Percentiles rank a stretch among this genome's conserved stretches.
phyloP scores from a whole-genome alignment of 1,140 invertebrate genomes.

The Bombus turneri region DNA sequence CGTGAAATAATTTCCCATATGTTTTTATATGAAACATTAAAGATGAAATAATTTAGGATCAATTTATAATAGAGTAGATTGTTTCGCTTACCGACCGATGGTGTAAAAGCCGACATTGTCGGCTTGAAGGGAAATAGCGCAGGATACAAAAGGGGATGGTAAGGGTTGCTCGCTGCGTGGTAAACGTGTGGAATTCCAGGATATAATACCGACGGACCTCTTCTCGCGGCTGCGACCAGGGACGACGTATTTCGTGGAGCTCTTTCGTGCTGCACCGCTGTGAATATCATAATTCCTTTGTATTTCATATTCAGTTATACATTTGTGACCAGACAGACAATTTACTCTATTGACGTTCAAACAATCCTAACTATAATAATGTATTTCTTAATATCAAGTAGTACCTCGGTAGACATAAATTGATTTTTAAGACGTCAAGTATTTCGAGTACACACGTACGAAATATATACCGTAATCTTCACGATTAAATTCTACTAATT shows the following conservation, averaged over 20 bases:
- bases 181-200: constrained; percentile 77
- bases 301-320: neutral
- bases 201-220: constrained; percentile 74
- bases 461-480: too few relatives aligned
- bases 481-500: too few relatives aligned
- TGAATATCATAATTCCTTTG: constrained; percentile 39
- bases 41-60: neutral
- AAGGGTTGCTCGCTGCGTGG: constrained; percentile 73
- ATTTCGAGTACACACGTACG: too few relatives aligned
- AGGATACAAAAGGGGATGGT: constrained; percentile 81
- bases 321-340: neutral
- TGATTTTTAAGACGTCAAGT: too few relatives aligned
- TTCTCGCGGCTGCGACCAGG: constrained; percentile 78
- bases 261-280: constrained; percentile 95
- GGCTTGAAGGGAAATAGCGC: constrained; percentile 81
- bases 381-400: too few relatives aligned
- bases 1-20: neutral
- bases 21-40: neutral
- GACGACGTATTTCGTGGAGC: constrained; percentile 86
- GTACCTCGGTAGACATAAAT: too few relatives aligned
- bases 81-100: constrained; percentile 64
- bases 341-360: neutral
- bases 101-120: constrained; percentile 74
- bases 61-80: neutral
- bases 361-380: too few relatives aligned